phyloP scores from a whole-genome alignment of 2,113 vertebrate genomes.

The Passer montanus region DNA sequence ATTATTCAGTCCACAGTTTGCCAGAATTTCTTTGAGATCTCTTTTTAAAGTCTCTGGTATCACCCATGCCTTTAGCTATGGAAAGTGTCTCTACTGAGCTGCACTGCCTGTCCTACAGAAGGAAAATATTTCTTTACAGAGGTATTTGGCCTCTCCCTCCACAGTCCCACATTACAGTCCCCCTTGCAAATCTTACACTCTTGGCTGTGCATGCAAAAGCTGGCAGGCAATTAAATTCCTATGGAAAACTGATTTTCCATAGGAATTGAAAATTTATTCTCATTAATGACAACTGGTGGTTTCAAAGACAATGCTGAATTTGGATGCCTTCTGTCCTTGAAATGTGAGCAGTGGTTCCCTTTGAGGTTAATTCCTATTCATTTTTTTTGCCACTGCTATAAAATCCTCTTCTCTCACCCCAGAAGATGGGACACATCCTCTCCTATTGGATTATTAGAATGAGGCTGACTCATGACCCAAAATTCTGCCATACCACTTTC shows the following conservation, averaged over 20 bases:
- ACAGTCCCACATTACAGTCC: rapidly evolving
- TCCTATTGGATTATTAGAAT: not conserved
- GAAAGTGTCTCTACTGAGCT: not conserved
- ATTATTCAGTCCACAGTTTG: not conserved
- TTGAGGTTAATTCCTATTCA: not conserved
- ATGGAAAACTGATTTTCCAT: not conserved
- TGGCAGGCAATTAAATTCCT: not conserved
- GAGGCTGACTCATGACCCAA: not conserved
- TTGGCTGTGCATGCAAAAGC: not conserved
- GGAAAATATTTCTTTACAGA: not conserved
- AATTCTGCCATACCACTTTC: not conserved
- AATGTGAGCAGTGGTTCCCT: not conserved
- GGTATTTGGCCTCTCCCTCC: not conserved
- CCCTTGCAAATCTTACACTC: no score
- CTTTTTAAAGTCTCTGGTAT: not conserved
- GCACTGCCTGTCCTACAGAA: not conserved
- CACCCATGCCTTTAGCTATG: not conserved
- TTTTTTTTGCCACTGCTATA: not conserved
- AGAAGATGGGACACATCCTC: not conserved
- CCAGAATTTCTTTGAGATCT: not conserved
- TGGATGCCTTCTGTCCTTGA: not conserved
- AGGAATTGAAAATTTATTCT: not conserved
- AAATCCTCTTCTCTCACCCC: not conserved
- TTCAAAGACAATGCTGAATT: not conserved
- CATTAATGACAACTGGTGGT: not conserved